Evolutionary conservation across 2,888 invertebrate species (phyloP).

Genomic region (Chrysina gloriosa): DNA sequence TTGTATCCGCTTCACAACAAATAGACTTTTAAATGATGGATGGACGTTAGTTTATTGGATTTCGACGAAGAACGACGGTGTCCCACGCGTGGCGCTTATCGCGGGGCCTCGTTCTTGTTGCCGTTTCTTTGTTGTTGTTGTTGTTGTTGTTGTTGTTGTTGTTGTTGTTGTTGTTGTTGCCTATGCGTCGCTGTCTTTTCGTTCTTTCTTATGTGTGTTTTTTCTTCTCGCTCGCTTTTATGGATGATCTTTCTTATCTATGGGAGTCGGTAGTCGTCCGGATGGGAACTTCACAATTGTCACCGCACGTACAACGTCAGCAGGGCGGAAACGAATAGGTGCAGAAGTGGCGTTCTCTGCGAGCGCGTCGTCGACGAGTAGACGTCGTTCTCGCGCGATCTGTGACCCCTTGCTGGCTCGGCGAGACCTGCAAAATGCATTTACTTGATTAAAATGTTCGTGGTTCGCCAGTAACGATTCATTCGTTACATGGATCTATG

Average conservation of each 20-base stretch:
- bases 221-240: neutral
- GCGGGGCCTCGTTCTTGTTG: slow-evolving; percentile 11
- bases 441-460: slow-evolving; percentile 41
- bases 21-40: slow-evolving; percentile 49
- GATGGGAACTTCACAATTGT: slow-evolving; percentile 31
- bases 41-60: slow-evolving; percentile 49
- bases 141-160: neutral
- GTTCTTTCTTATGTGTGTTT: neutral
- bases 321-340: slow-evolving; percentile 28
- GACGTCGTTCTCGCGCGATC: slow-evolving; percentile 57
- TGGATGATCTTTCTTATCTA: slow-evolving; percentile 12
- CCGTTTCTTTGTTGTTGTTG: slow-evolving; percentile 8
- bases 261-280: slow-evolving; percentile 8
- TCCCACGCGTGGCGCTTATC: slow-evolving; percentile 16
- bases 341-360: slow-evolving; percentile 26
- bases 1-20: slow-evolving; percentile 21
- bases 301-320: slow-evolving; percentile 39
- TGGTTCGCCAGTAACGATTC: slow-evolving; percentile 18
- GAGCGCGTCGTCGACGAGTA: slow-evolving; percentile 50
- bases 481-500: slow-evolving; percentile 16
- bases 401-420: slow-evolving; percentile 63
- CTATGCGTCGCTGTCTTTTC: slow-evolving; percentile 5
- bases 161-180: neutral
- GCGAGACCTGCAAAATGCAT: slow-evolving; percentile 59
- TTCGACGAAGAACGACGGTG: slow-evolving; percentile 28